Conservation (phyloP, 1,140 invertebrate species). For the Rhizoglyphus robini region DNA sequence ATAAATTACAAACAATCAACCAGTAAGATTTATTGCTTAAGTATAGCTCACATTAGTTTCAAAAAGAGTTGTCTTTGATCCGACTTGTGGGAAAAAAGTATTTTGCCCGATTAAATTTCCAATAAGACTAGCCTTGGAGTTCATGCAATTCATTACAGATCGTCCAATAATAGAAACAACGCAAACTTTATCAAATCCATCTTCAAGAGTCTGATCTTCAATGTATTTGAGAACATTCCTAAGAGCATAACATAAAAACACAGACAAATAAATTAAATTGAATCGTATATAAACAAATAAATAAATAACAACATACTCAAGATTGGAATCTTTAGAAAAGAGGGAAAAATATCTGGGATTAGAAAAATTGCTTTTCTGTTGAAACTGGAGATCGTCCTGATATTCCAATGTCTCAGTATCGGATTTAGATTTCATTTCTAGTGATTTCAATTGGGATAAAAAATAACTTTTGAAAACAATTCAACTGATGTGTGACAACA, state of each 20-base stretch:
- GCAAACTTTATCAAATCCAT: constrained; percentile 36
- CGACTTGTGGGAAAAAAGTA: constrained; percentile 32
- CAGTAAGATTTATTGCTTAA: too few species aligned
- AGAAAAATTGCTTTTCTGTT: background rate
- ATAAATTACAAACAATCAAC: too few species aligned
- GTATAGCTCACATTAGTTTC: too few species aligned
- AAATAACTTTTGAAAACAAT: too few species aligned
- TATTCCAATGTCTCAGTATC: background rate
- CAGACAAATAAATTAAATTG: background rate
- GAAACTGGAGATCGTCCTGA: background rate
- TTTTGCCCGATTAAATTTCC: constrained; percentile 39
- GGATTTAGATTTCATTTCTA: background rate
- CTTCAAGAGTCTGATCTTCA: constrained; percentile 1
- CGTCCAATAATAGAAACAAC: constrained; percentile 54
- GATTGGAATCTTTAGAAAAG: background rate
- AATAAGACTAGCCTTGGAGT: constrained; percentile 47
- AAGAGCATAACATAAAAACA: background rate
- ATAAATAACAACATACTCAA: background rate
- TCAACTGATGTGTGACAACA: too few species aligned
- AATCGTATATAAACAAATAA: background rate
- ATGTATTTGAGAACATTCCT: constrained; percentile 13
- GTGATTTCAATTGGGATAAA: background rate
- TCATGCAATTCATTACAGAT: constrained; percentile 40
- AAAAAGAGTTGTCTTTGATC: background rate
- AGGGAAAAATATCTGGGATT: background rate